A percentile compares a stretch with the other conserved stretches of the same genome.
phyloP scores from a whole-genome alignment of 2,888 invertebrate species.

The Sarcophaga rosellei region DNA sequence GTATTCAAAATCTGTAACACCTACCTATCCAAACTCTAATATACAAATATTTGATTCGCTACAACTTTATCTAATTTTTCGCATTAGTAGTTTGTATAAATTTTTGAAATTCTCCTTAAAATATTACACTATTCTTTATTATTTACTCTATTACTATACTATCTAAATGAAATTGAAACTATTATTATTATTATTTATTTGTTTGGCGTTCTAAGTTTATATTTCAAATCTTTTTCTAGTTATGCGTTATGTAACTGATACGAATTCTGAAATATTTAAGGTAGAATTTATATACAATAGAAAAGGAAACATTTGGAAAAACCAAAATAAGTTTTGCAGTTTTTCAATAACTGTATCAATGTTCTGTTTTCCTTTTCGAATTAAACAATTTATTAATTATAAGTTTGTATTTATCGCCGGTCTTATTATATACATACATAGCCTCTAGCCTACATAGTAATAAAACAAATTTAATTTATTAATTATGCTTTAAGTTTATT shows the following conservation, averaged over 20 bases:
- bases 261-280: conserved; percentile 42
- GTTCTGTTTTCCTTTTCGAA: not conserved
- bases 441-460: conserved; percentile 2
- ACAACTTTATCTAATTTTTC: not conserved
- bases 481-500: conserved; percentile 20
- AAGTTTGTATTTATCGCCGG: not conserved
- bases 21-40: not conserved
- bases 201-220: no score
- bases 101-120: no score
- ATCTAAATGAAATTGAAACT: no score
- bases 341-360: no score
- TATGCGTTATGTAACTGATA: conserved; percentile 20
- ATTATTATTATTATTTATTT: no score
- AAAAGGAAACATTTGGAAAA: no score
- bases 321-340: no score
- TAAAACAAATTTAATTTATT: conserved; percentile 8
- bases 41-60: not conserved
- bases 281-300: conserved; percentile 43
- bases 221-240: no score
- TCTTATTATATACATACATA: conserved; percentile 5
- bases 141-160: no score
- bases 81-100: no score
- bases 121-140: no score
- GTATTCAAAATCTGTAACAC: conserved; percentile 26
- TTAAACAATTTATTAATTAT: not conserved